Conservation (phyloP, 2,113 vertebrate genomes). For the Gallinago paraguaiae region DNA sequence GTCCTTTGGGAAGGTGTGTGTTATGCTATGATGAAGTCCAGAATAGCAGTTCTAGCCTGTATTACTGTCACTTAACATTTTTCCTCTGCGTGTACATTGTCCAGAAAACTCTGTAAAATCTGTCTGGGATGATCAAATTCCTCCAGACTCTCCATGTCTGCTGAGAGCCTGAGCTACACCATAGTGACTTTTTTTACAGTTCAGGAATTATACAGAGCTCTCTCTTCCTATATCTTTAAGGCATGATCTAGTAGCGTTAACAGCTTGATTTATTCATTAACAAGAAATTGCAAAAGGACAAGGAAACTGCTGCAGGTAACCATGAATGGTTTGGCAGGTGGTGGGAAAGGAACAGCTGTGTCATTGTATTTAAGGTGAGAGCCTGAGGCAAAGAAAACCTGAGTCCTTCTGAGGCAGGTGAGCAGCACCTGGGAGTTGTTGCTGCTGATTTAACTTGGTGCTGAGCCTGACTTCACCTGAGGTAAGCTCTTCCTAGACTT, state of each 20-base stretch:
- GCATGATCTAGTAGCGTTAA: not conserved
- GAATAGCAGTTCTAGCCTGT: not conserved
- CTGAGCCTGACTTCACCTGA: not conserved
- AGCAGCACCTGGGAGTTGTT: not conserved
- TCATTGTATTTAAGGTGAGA: not conserved
- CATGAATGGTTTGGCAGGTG: not conserved
- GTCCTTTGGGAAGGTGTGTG: not conserved
- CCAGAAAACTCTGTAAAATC: not conserved
- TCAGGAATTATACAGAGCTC: not conserved
- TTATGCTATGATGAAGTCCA: not conserved
- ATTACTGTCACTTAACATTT: not conserved
- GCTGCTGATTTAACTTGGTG: not conserved
- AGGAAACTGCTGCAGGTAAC: not conserved
- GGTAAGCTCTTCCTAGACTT: not conserved
- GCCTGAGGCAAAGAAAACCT: not conserved
- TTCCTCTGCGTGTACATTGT: not conserved
- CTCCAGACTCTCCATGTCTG: not conserved
- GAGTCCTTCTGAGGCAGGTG: not conserved
- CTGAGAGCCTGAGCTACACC: not conserved
- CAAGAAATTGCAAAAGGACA: not conserved
- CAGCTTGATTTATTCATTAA: not conserved
- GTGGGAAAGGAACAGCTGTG: not conserved
- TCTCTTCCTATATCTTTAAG: not conserved
- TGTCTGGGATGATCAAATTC: not conserved
- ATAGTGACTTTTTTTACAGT: not conserved